Base-by-base conservation (phyloP, 2,113 vertebrate genomes). In the Paradisaea rubra region DNA sequence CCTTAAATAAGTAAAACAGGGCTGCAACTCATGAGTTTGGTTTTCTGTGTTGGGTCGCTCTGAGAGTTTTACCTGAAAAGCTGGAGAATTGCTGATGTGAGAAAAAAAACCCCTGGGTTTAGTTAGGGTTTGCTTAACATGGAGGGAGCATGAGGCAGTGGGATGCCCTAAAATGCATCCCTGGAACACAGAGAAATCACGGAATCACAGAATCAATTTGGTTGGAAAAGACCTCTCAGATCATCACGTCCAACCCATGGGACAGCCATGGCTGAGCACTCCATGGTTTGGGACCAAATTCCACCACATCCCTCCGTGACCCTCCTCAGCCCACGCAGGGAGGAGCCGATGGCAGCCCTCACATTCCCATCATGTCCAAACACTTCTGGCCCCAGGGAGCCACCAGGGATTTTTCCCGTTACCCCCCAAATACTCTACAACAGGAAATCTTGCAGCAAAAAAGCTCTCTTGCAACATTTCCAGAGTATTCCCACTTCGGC, bases 381-480 rank as follows among this genome's bases (percentile, higher is more conserved):
- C 6, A 2, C 44, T 47, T 53, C 70, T 81, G 66, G 61, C 89
- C 56, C 35, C 28, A 28, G 30, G 21, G 31, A 96, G 28, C 54
- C 70, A 41, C 31, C 30, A 14, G 37, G 64, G 47, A 78, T 89
- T 91, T 91, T 92, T 91, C 78, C 78, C 6, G 1, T 54, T 91
- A 89, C 74, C 64, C 81, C 88, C 74, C 44, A 57, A 42, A 64
- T 44, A 50, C 19, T 59, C 74, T 66, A 24, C 79, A 69, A 74
- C 79, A 88, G 79, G 85, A 95, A 94, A 89, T 80, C 56, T 88
- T 60, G 35, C 30, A 59, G 88, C 45, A 87, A 71, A 90, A 61
- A 86, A 44, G 13, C 63, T 52, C 8, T 82, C 70, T 94, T 95
- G 89, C 94, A 93, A 94, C 89, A 84, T 77, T 47, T 80, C 42